Evolutionary conservation across 2,888 invertebrate genomes (phyloP).

Genomic region (Phyllotreta cruciferae): DNA sequence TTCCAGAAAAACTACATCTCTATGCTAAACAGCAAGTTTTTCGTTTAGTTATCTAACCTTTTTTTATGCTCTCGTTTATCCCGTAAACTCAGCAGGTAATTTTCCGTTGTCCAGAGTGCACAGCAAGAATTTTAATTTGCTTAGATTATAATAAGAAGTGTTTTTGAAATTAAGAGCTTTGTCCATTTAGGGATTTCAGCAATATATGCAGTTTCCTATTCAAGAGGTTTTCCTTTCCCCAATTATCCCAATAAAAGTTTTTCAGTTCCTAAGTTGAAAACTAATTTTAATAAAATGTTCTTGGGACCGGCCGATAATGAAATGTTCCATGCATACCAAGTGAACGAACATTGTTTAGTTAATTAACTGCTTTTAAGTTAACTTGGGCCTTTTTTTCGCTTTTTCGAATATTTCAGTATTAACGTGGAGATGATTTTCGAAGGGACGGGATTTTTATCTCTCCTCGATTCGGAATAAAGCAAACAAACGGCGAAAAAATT

Average conservation of each 20-base stretch:
- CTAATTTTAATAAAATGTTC: slow-evolving; percentile 33
- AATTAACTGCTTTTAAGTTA: slow-evolving; percentile 29
- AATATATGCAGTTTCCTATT: neutral
- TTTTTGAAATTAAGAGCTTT: no score
- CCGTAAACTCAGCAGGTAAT: slow-evolving; percentile 1
- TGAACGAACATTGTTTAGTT: slow-evolving; percentile 31
- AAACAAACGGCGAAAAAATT: no score
- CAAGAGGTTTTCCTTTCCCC: neutral
- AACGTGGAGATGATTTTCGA: slow-evolving; percentile 1
- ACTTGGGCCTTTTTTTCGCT: slow-evolving; percentile 8
- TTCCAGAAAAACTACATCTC: slow-evolving; percentile 12
- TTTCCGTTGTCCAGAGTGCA: slow-evolving; percentile 1
- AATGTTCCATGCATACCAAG: slow-evolving; percentile 30
- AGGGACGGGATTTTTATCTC: neutral
- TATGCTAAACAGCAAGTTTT: slow-evolving; percentile 10
- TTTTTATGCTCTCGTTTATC: slow-evolving; percentile 2
- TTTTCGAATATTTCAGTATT: slow-evolving; percentile 3
- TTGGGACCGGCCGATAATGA: slow-evolving; percentile 28
- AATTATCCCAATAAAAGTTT: slow-evolving; percentile 22
- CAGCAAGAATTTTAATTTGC: neutral
- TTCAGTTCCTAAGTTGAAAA: slow-evolving; percentile 23
- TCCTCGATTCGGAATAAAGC: neutral
- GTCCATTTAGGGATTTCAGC: no score
- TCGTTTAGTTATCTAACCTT: slow-evolving; percentile 5
- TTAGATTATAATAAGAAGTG: neutral